These are phyloP conservation scores for Epinephelus fuscoguttatus DNA, from an alignment of 2,113 vertebrate genomes.

Conservation along the genomic window DNA sequence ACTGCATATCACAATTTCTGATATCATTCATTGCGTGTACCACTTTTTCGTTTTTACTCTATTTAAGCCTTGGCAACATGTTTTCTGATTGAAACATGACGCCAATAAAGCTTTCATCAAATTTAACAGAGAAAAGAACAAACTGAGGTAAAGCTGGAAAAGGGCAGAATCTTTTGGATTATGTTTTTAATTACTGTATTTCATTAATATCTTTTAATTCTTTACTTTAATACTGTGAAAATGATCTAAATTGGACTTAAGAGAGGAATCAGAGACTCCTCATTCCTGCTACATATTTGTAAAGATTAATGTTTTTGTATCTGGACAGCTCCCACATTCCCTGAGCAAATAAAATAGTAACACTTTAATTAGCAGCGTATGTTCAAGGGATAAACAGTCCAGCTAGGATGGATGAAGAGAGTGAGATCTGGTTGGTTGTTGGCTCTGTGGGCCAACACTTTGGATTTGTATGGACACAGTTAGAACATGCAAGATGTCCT, in stretches of 20 bases:
- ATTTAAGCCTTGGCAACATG: not conserved
- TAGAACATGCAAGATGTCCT: not conserved
- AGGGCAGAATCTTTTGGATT: not conserved
- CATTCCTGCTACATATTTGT: not conserved
- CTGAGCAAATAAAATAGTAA: not conserved
- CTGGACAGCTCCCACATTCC: not conserved
- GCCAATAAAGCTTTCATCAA: not conserved
- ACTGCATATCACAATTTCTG: not conserved
- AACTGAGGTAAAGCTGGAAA: not conserved
- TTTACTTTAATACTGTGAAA: not conserved
- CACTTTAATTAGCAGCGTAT: not conserved
- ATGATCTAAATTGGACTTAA: not conserved
- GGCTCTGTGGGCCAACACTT: not conserved
- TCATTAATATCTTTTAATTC: not conserved
- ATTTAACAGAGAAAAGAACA: not conserved
- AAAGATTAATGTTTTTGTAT: not conserved
- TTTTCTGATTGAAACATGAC: not conserved
- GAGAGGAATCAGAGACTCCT: not conserved
- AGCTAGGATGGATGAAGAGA: not conserved
- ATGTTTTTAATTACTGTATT: not conserved
- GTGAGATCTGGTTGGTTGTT: not conserved
- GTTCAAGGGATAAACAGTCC: not conserved
- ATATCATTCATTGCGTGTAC: not conserved
- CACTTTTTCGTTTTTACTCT: not conserved
- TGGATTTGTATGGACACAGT: not conserved